Conservation (phyloP, 2,888 invertebrate species). For the Aleiodes leptofemur region DNA sequence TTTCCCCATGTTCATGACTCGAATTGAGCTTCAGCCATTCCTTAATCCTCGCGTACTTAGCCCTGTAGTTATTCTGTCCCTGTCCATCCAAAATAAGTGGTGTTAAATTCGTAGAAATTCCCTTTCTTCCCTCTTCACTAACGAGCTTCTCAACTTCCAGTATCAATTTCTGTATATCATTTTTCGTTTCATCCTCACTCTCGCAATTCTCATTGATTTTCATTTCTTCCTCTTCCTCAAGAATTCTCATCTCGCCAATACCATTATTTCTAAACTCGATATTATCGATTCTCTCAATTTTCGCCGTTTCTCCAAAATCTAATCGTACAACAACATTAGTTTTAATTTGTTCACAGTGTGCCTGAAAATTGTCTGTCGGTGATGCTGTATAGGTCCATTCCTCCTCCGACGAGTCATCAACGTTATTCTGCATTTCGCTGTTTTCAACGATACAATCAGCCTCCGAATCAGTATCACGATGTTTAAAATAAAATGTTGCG, state of each 20-base stretch:
- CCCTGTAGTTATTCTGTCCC: constrained; percentile 76
- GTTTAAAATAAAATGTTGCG: constrained; percentile 90
- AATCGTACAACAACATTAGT: constrained; percentile 66
- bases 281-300: constrained; percentile 55
- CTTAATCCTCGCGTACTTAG: constrained; percentile 82
- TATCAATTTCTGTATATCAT: constrained; percentile 84
- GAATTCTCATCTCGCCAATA: constrained; percentile 59
- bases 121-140: constrained; percentile 77
- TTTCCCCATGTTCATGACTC: constrained; percentile 63
- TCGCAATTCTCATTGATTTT: constrained; percentile 70
- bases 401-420: constrained; percentile 80
- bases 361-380: constrained; percentile 53
- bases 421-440: constrained; percentile 75
- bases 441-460: constrained; percentile 75
- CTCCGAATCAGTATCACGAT: constrained; percentile 91
- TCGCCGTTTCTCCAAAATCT: constrained; percentile 64
- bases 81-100: constrained; percentile 78
- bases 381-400: constrained; percentile 81
- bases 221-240: constrained; percentile 67
- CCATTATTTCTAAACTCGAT: constrained; percentile 53
- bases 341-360: constrained; percentile 58
- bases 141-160: constrained; percentile 89
- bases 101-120: constrained; percentile 76
- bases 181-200: constrained; percentile 76
- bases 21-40: constrained; percentile 82